phyloP scores from a whole-genome alignment of 2,888 invertebrate species.

The Lysandra bellargus region DNA sequence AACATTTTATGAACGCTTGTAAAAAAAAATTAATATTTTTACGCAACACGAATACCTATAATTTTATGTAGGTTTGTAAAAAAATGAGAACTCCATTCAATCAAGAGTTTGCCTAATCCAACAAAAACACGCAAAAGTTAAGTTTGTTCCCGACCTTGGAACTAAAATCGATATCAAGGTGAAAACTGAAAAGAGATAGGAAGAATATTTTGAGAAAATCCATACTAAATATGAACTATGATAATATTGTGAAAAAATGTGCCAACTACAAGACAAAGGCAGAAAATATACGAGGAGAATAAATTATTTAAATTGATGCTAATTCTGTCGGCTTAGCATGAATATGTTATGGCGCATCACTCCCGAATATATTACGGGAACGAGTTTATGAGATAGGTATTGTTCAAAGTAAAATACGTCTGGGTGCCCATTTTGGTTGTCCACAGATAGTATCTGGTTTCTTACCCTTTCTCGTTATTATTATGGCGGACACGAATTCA shows the following conservation, averaged over 20 bases:
- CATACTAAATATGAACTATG: neutral
- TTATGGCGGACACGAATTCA: neutral
- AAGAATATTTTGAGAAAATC: neutral
- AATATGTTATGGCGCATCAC: conserved; percentile 22
- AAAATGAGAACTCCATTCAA: neutral
- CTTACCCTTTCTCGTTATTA: neutral
- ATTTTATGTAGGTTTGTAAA: neutral
- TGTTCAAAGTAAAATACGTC: neutral
- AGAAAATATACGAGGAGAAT: conserved; percentile 25
- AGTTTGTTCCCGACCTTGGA: neutral
- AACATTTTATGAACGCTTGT: neutral
- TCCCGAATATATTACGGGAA: conserved; percentile 21
- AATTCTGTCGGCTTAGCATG: conserved; percentile 22
- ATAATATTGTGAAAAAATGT: neutral
- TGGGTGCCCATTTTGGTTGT: neutral
- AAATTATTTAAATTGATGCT: conserved; percentile 25
- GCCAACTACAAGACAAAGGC: neutral
- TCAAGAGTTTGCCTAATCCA: neutral
- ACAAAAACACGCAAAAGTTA: neutral
- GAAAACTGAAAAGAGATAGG: neutral
- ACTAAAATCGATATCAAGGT: conserved; percentile 6
- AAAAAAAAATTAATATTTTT: neutral
- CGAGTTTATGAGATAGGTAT: conserved; percentile 3
- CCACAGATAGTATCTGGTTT: neutral
- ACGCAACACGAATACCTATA: neutral